Evolutionary conservation across 2,113 vertebrate genomes (phyloP).

Genomic region (Columbina picui): DNA sequence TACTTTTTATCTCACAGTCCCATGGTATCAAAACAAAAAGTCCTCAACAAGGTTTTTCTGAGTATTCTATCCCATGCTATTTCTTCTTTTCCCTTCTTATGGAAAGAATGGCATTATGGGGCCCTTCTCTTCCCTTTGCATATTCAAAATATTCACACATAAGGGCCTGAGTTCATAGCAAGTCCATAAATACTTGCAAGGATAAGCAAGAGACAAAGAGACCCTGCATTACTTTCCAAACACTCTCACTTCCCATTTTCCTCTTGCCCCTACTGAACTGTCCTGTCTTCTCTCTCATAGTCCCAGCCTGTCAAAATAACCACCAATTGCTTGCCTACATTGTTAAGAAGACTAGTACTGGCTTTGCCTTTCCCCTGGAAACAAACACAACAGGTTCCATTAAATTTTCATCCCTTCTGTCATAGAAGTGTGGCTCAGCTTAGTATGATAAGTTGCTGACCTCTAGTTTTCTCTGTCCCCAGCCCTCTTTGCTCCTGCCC

Average conservation of each 20-base stretch:
- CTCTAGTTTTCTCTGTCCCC: background rate
- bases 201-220: background rate
- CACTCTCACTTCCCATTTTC: background rate
- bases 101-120: background rate
- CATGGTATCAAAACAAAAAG: background rate
- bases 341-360: background rate
- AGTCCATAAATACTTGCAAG: background rate
- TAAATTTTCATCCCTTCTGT: background rate
- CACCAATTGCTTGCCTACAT: background rate
- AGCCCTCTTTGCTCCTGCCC: background rate
- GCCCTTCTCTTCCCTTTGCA: background rate
- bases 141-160: background rate
- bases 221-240: background rate
- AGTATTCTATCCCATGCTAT: background rate
- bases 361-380: background rate
- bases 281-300: background rate
- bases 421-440: background rate
- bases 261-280: background rate
- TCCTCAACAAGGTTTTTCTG: background rate
- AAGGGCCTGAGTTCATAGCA: background rate
- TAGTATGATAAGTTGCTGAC: background rate
- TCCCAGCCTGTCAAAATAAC: background rate
- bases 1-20: background rate
- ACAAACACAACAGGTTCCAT: background rate
- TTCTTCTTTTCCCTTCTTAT: background rate